Conservation (phyloP, 2,797 vertebrate species). For the Lycodopsis pacificus region DNA sequence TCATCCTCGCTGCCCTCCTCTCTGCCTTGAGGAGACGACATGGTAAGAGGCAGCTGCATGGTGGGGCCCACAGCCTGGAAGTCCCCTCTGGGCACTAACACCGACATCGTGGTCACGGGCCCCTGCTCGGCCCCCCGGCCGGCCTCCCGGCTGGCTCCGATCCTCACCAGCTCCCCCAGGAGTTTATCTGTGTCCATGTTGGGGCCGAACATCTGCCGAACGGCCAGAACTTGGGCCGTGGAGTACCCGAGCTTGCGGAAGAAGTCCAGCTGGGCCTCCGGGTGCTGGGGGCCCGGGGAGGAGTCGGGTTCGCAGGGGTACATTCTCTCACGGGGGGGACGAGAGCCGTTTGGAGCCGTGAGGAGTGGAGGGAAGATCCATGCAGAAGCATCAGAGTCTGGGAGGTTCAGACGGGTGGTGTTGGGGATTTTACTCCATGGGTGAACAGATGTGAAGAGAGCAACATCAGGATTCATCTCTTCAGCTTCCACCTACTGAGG, state of each 20-base stretch:
- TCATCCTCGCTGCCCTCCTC: slow-evolving; percentile 86
- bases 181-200: slow-evolving; percentile 91
- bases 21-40: slow-evolving; percentile 63
- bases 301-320: slow-evolving; percentile 23
- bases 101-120: slow-evolving; percentile 56
- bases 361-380: slow-evolving; percentile 41
- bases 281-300: slow-evolving; percentile 53
- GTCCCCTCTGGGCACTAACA: slow-evolving; percentile 80
- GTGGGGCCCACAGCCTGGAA: slow-evolving; percentile 72
- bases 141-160: slow-evolving; percentile 38
- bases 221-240: slow-evolving; percentile 89
- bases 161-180: slow-evolving; percentile 90
- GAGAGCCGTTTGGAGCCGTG: not conserved
- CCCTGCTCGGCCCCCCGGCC: slow-evolving; percentile 26
- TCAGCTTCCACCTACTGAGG: slow-evolving; percentile 12
- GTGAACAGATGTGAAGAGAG: slow-evolving; percentile 32
- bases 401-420: not conserved
- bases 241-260: slow-evolving; percentile 96
- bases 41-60: slow-evolving; percentile 36
- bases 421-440: slow-evolving; percentile 33
- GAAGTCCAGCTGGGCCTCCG: slow-evolving; percentile 92
- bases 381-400: slow-evolving; percentile 31
- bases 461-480: slow-evolving; percentile 60
- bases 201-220: slow-evolving; percentile 89
- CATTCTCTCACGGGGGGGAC: slow-evolving; percentile 51